Evolutionary conservation across 2,113 vertebrate species (phyloP).

Genomic region (Vulpes ferrilata): DNA sequence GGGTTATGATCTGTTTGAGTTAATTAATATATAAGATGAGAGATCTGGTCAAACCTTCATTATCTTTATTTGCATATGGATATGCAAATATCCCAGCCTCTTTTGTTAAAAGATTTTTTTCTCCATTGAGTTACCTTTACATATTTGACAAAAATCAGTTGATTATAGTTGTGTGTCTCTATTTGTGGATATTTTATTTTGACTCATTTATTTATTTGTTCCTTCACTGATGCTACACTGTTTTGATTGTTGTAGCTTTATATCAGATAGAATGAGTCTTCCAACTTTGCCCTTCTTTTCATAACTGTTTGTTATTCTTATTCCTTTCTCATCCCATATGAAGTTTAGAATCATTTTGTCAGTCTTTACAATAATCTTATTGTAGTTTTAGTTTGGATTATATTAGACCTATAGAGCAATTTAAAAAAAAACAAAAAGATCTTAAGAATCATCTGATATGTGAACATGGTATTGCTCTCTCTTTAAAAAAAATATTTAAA

Average conservation of each 20-base stretch:
- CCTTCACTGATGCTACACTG: background rate
- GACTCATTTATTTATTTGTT: background rate
- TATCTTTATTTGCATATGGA: background rate
- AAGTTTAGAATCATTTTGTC: background rate
- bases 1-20: background rate
- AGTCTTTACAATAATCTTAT: background rate
- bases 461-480: background rate
- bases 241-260: background rate
- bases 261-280: background rate
- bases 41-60: background rate
- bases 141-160: background rate
- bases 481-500: no score
- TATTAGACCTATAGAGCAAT: background rate
- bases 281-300: background rate
- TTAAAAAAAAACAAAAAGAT: background rate
- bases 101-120: background rate
- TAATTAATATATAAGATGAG: background rate
- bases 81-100: background rate
- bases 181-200: background rate
- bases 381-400: background rate
- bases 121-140: background rate
- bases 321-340: background rate
- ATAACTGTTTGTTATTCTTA: background rate
- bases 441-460: background rate
- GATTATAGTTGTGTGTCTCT: background rate